Conservation (phyloP, 2,797 vertebrate species). For the Enteromius trimaculatus region DNA sequence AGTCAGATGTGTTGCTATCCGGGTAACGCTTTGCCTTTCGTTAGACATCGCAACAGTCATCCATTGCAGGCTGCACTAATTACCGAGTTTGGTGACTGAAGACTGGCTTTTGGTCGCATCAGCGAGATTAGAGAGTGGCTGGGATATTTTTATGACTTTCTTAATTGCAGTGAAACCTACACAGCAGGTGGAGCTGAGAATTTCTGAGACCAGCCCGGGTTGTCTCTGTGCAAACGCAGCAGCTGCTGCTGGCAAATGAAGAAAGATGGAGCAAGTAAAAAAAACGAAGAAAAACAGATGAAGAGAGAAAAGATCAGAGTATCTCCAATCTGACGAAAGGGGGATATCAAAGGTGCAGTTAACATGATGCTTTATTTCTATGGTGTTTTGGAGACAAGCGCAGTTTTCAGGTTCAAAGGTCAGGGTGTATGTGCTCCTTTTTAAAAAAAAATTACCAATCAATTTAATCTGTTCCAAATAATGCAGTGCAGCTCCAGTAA, state of each 20-base stretch:
- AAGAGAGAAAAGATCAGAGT: slow-evolving; percentile 18
- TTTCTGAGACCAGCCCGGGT: slow-evolving; percentile 6
- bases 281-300: not conserved
- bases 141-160: slow-evolving; percentile 8
- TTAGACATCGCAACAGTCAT: slow-evolving; percentile 15
- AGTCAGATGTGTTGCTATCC: slow-evolving; percentile 34
- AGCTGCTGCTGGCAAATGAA: slow-evolving; percentile 33
- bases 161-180: slow-evolving; percentile 11
- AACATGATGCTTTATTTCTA: not conserved
- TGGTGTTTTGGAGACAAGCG: not conserved
- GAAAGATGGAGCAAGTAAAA: slow-evolving; percentile 18
- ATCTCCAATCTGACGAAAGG: slow-evolving; percentile 17
- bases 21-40: slow-evolving; percentile 21
- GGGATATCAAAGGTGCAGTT: slow-evolving; percentile 17
- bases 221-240: not conserved
- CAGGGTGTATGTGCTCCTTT: not conserved
- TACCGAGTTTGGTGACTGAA: not conserved
- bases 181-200: not conserved
- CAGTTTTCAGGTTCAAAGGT: not conserved
- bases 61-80: not conserved
- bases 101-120: slow-evolving; percentile 15
- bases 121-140: slow-evolving; percentile 7
- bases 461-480: slow-evolving; percentile 9
- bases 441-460: not conserved
- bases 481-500: not conserved